Evolutionary conservation across 2,113 vertebrate species (phyloP).

Genomic region (Dermatemys mawii): DNA sequence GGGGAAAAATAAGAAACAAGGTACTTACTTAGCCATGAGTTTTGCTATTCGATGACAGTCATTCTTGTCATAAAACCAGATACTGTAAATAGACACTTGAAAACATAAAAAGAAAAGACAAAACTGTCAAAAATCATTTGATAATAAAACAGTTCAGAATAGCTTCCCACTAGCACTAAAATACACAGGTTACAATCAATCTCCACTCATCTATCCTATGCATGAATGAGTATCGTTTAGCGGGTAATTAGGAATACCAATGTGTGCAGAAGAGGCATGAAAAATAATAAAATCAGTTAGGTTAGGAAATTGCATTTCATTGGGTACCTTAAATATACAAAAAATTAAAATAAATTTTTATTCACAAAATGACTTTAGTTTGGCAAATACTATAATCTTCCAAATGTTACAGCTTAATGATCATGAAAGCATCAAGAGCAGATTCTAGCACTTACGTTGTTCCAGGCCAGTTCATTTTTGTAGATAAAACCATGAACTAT

Average conservation of each 20-base stretch:
- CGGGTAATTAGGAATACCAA: neutral
- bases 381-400: neutral
- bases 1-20: neutral
- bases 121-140: neutral
- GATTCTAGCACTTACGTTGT: neutral
- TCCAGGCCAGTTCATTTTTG: neutral
- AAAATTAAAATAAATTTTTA: neutral
- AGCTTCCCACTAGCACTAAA: neutral
- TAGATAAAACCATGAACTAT: neutral
- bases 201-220: neutral
- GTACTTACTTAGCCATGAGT: constrained; percentile 96
- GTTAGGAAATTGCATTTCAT: neutral
- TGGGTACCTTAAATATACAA: neutral
- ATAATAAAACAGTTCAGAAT: neutral
- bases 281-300: neutral
- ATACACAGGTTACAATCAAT: neutral
- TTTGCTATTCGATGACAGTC: constrained; percentile 97
- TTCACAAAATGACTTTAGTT: neutral
- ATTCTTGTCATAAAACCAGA: constrained; percentile 98
- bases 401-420: neutral
- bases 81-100: constrained; percentile 98
- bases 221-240: neutral
- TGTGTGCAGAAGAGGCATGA: neutral
- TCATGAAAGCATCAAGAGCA: neutral
- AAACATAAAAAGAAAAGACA: constrained; percentile 59